These are phyloP conservation scores for Spodoptera littoralis DNA, from an alignment of 2,888 invertebrate genomes.

Conservation along the genomic window DNA sequence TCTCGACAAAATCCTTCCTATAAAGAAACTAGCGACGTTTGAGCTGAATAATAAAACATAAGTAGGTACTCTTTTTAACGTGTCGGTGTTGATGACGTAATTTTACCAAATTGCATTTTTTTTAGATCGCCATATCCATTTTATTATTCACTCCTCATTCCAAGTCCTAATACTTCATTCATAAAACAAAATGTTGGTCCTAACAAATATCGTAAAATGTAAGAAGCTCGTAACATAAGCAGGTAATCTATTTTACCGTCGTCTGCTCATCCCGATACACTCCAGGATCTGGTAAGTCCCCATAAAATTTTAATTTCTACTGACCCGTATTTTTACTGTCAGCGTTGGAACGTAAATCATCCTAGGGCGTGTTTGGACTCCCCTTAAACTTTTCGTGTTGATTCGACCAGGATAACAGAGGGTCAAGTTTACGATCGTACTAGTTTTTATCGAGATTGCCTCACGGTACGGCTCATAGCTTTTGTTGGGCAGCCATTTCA, in stretches of 20 bases:
- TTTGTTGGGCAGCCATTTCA: constrained; percentile 75
- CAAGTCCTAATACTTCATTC: constrained; percentile 41
- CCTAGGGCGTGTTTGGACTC: constrained; percentile 67
- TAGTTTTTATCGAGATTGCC: constrained; percentile 85
- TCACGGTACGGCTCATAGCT: constrained; percentile 75
- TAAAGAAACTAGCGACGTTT: too few species aligned
- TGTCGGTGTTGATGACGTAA: constrained; percentile 5
- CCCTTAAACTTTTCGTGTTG: constrained; percentile 74
- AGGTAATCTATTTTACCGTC: constrained; percentile 64
- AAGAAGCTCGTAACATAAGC: constrained; percentile 64
- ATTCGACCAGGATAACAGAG: constrained; percentile 79
- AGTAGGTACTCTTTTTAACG: not conserved
- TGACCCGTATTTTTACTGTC: constrained; percentile 80
- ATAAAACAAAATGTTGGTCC: constrained; percentile 60
- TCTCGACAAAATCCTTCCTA: too few species aligned
- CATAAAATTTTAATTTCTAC: constrained; percentile 80
- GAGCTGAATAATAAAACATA: too few species aligned
- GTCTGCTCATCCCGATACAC: constrained; percentile 62
- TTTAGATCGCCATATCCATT: constrained; percentile 6
- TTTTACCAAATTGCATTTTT: constrained; percentile 28
- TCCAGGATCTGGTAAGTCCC: constrained; percentile 63
- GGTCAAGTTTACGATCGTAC: constrained; percentile 84
- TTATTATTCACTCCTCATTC: constrained; percentile 39
- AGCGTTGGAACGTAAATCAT: constrained; percentile 75
- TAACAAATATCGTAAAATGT: constrained; percentile 63